Base-by-base conservation (phyloP, 30 jellyfish, hydroid and myxozoan species). In the Rhopilema esculentum region DNA sequence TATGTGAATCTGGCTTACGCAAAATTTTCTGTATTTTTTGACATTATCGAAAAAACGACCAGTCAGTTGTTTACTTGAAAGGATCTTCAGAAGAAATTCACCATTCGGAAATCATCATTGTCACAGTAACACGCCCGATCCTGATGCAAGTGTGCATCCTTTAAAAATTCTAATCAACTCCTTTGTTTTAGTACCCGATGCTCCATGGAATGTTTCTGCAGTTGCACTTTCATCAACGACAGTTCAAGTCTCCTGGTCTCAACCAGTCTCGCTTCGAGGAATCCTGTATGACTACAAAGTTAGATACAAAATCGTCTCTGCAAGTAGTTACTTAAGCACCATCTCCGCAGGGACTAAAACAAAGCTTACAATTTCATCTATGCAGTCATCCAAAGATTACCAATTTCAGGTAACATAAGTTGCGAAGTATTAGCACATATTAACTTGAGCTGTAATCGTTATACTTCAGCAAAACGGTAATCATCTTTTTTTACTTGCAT, bases 231-330 rank as follows among this genome's bases (percentile, higher is more conserved):
- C 97, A 20, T 67, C 91, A 33, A 83, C 88, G 16, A 51, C 63
- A 7, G 67, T 84, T 25, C 64, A 28, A 27, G 49, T 82, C 25
- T 72, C 82, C 0, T 90, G 97, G 97, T 26, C 20, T 19, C 69
- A 31, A 17, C 97, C 97, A 63, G 19, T 75, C 4, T 71, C 83
- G 0, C 21, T 75, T 25, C 82, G 83, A 66, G 97, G 97, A 16
- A 77, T 83, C 66, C 75, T 90, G 25, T 87, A 85, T 66, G 77
- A 30, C 26, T 90, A 90, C 75, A 29, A 32, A 49, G 78, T 90
- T 48, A 40, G 88, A 22, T 67, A 70, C 72, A 71, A 69, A 25
- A 16, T 49, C 40, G 19, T 66, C 4, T 79, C 84, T 20, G 71
- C 21, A 7, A 0, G 66, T 16, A 27, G 17, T 26, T 72, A 20